Conservation (phyloP, 2,888 invertebrate species). For the Spilarctia lutea region DNA sequence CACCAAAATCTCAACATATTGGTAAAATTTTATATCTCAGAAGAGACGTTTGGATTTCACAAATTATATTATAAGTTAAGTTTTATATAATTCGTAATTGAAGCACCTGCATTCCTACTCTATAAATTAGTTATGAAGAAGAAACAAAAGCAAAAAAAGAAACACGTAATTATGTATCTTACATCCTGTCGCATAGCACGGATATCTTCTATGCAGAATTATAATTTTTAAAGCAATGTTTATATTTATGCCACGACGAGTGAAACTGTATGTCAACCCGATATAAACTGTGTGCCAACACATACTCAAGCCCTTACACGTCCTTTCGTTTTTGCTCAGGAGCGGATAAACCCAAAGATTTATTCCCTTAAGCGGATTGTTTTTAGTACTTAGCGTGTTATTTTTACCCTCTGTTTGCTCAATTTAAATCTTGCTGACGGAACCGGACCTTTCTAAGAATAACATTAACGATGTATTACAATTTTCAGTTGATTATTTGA, state of each 20-base stretch:
- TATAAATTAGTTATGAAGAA: background rate
- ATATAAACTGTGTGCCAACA: background rate
- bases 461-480: constrained; percentile 8
- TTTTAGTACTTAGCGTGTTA: constrained; percentile 31
- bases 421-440: constrained; percentile 32
- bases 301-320: background rate
- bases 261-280: background rate
- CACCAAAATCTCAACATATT: background rate
- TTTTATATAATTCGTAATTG: no score
- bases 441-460: constrained; percentile 2
- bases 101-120: background rate
- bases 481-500: background rate
- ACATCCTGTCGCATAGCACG: no score
- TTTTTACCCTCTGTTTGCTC: constrained; percentile 25
- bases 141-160: background rate
- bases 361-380: constrained; percentile 32
- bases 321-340: constrained; percentile 12
- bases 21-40: background rate
- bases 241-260: background rate
- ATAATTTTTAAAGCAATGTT: background rate
- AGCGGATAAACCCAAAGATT: constrained; percentile 20
- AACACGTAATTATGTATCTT: background rate
- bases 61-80: background rate
- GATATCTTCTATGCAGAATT: no score
- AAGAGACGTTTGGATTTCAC: background rate